phyloP scores from a whole-genome alignment of 2,888 invertebrate species.

The Idaea straminata region DNA sequence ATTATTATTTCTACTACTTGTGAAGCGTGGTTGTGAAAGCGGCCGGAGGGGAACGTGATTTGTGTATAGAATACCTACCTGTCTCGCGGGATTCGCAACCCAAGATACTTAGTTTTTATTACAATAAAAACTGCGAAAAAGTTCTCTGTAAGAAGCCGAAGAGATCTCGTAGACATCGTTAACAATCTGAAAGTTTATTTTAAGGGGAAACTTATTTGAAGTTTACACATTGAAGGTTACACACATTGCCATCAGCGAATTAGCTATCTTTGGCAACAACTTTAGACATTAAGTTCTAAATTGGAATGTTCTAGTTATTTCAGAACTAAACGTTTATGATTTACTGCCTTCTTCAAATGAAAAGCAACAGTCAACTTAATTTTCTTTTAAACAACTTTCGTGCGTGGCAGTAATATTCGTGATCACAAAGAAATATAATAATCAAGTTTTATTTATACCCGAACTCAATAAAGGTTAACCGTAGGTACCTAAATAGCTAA shows the following conservation, averaged over 20 bases:
- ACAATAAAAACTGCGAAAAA: conserved; percentile 6
- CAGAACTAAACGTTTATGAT: background rate
- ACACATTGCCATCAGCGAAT: background rate
- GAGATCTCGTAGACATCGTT: background rate
- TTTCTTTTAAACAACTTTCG: background rate
- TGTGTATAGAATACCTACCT: conserved; percentile 17
- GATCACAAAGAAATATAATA: background rate
- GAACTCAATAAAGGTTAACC: conserved; percentile 19
- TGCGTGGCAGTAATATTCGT: background rate
- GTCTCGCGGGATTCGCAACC: conserved; percentile 14
- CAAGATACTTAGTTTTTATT: conserved; percentile 14
- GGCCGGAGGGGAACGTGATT: conserved; percentile 15
- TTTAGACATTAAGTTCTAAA: background rate
- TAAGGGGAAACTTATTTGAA: background rate
- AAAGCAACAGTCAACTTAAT: background rate
- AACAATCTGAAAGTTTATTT: background rate
- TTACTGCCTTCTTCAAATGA: background rate
- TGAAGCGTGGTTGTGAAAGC: background rate
- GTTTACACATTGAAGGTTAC: background rate
- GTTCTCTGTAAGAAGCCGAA: background rate
- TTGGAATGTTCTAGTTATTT: background rate
- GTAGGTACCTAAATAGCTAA: background rate
- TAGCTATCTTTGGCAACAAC: background rate
- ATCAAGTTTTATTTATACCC: conserved; percentile 6
- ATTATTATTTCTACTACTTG: no score